Base-by-base conservation (phyloP, 2,888 invertebrate species). In the Apamea crenata region DNA sequence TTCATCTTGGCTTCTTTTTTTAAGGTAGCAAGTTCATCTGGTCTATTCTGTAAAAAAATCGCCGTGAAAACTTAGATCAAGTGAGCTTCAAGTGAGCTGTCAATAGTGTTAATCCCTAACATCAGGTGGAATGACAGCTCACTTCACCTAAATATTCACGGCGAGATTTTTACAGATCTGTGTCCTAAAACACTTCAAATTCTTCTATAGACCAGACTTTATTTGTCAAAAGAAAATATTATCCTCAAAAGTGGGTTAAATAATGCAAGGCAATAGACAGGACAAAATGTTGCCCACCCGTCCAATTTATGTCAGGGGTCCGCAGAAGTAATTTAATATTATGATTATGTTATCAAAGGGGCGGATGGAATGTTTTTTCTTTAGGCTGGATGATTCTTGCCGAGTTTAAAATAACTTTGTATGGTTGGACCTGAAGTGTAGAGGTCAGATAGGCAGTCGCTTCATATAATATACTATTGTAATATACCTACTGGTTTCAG, bases 301-400 rank as follows among this genome's bases (percentile, higher is more conserved):
- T 7, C 78, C 81, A 59, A 36, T 29, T 82, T 66, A 53, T 78
- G 70, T 71, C 70, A 78, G 59, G 40, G 70, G 59, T 78, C 32
- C 61, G 61, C 78, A 67, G 71, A 83, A 70, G 81, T 83, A 67
- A 83, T 83, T 83, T 78, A 71, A 81, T 83, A 78, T 83, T 77
- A 81, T 70, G 81, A 71, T 81, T 83, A 83, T 83, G 68, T 56
- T 78, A 78, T 71, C 70, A 71, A 70, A 83, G 53, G 70, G 69
- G 77, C 61, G 47, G 21, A 53, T 14, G 36, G 18, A 47, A 56
- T 56, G 29, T n/a, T 61, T 44, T 59, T 77, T 69, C 44, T 59
- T 61, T 25, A 44, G 32, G 32, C n/a, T 29, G 59, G 40, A 70
- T n/a, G 44, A n/a, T 71, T 78, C 66, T 61, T 53, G 12, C 66